Conservation (phyloP, 2,888 invertebrate genomes). For the Machimus rusticus region DNA sequence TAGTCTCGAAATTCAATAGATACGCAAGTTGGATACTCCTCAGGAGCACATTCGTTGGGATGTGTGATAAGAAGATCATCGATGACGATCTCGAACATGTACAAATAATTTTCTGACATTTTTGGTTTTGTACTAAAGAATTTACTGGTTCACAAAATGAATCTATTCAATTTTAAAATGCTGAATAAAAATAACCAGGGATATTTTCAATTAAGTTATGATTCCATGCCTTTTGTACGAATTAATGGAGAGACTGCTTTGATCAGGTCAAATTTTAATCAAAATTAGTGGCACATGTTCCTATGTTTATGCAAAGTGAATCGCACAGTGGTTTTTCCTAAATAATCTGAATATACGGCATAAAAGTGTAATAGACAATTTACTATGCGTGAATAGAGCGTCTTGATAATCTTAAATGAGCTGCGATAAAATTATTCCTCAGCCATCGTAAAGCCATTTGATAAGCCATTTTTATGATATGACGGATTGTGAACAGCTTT, state of each 20-base stretch:
- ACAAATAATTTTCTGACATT: constrained; percentile 57
- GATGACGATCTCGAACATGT: constrained; percentile 60
- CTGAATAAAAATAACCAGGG: neutral
- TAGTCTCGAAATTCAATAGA: constrained; percentile 59
- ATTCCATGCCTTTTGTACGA: constrained; percentile 3
- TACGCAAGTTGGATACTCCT: constrained; percentile 60
- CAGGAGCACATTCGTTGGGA: constrained; percentile 61
- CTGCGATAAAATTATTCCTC: constrained; percentile 15
- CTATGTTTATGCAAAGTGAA: neutral
- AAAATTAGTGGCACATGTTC: neutral
- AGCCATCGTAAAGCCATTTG: neutral
- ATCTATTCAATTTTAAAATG: neutral
- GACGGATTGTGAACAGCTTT: neutral
- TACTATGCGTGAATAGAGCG: neutral
- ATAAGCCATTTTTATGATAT: constrained; percentile 13
- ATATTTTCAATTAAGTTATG: neutral
- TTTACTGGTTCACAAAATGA: neutral
- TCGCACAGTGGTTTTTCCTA: neutral
- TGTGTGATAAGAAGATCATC: constrained; percentile 59
- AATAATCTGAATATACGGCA: neutral
- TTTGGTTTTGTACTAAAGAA: neutral
- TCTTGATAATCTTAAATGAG: neutral
- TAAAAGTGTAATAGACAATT: neutral
- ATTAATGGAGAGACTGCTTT: neutral
- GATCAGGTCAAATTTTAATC: neutral